These are phyloP conservation scores for Beaufortia kweichowensis DNA, from an alignment of 2,113 vertebrate species.

Conservation along the genomic window DNA sequence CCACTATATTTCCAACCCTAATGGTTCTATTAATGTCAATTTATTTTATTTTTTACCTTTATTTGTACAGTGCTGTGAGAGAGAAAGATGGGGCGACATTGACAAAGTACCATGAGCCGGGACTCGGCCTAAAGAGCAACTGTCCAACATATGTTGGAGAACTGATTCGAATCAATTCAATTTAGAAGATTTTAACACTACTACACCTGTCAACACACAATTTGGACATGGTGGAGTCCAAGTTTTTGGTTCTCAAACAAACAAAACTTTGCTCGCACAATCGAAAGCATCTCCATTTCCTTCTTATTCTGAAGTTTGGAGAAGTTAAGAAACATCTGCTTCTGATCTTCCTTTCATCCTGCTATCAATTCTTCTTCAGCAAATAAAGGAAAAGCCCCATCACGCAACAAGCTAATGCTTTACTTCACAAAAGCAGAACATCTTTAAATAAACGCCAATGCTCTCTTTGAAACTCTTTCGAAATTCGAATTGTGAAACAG, in stretches of 20 bases:
- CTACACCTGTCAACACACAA: no score
- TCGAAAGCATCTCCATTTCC: constrained; percentile 25
- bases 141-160: no score
- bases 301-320: constrained; percentile 20
- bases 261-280: background rate
- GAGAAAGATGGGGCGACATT: no score
- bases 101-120: no score
- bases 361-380: background rate
- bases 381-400: constrained; percentile 20
- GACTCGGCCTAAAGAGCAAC: no score
- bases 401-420: constrained; percentile 13
- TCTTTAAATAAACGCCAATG: constrained; percentile 34
- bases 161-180: no score
- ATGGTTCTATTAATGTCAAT: no score
- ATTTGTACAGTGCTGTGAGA: no score
- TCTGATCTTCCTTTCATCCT: constrained; percentile 25
- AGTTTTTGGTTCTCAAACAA: background rate
- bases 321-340: constrained; percentile 18
- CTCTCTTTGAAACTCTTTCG: constrained; percentile 49
- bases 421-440: constrained; percentile 42
- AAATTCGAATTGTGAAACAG: constrained; percentile 49
- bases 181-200: no score
- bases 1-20: no score
- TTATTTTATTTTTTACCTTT: no score
- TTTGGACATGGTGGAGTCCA: no score